Base-by-base conservation (phyloP, 2,113 vertebrate genomes). In the Spilogale gracilis region DNA sequence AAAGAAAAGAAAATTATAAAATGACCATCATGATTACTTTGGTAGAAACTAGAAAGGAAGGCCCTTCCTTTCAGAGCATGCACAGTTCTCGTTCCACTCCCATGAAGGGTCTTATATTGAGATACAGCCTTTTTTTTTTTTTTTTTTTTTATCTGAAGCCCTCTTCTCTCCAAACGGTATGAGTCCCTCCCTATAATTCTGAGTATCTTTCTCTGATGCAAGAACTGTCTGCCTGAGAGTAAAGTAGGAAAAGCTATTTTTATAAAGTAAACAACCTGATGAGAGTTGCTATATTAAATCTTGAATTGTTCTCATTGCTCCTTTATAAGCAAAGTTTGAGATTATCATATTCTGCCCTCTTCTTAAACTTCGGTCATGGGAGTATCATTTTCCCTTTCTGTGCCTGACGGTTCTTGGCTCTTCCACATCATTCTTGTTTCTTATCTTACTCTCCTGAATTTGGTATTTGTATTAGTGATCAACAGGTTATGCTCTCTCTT, bases 51-150 rank as follows among this genome's bases (percentile, higher is more conserved):
- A 71, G 65, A 58, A 54, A 11, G 2, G 8, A 30, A 60, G 1
- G 38, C 1, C 69, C 9, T 50, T 45, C 7, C 14, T n/a, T 1
- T 69, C 2, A 50, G 17, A 81, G 0, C n/a, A 45, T 16, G 30
- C 2, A 10, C 9, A 71, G 48, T 52, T 3, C 16, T 18, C 45
- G 32, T 3, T 32, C 52, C 5, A 20, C 18, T 81, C 6, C 8
- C 30, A 91, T 45, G 67, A 86, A 25, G 14, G 4, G 43, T 67
- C 18, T 83, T 91, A 38, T 6, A 38, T 1, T 63, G 2, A 84
- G 48, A 27, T 11, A 48, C 0, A 84, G 23, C 4, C 4, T 13
- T 13, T n/a, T n/a, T n/a, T n/a, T n/a, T n/a, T n/a, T n/a, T n/a
- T n/a, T n/a, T n/a, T n/a, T n/a, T n/a, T n/a, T n/a, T 92, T 63